Evolutionary conservation across 2,797 vertebrate species (phyloP).

Genomic region (Cynodonichthys magdalenae): DNA sequence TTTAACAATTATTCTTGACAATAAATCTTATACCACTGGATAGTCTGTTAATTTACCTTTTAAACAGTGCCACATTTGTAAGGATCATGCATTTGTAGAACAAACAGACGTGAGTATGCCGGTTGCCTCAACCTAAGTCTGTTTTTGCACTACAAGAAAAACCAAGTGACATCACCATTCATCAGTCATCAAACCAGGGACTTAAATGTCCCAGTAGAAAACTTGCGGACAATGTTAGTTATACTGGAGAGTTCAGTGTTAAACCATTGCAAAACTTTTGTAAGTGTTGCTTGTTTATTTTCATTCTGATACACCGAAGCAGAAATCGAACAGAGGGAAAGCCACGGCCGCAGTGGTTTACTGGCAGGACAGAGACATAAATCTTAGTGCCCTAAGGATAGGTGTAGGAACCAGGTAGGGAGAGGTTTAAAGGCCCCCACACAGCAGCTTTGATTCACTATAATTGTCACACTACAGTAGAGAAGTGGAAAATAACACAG

Average conservation of each 20-base stretch:
- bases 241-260: conserved; percentile 25
- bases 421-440: conserved; percentile 59
- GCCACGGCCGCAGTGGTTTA: conserved; percentile 42
- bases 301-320: conserved; percentile 27
- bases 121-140: neutral
- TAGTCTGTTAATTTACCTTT: too few relatives aligned
- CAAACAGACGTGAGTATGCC: too few relatives aligned
- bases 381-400: conserved; percentile 73
- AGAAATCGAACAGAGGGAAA: conserved; percentile 26
- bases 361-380: conserved; percentile 71
- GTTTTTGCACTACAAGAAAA: neutral
- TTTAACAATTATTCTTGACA: too few relatives aligned
- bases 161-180: conserved; percentile 5
- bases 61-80: too few relatives aligned
- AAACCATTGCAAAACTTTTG: conserved; percentile 37
- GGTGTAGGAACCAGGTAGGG: conserved; percentile 55
- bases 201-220: conserved; percentile 24
- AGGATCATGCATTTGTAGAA: too few relatives aligned
- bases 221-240: conserved; percentile 34
- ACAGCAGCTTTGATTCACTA: conserved; percentile 63
- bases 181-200: conserved; percentile 21
- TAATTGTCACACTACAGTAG: conserved; percentile 70
- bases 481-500: conserved; percentile 51
- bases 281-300: conserved; percentile 19
- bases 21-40: too few relatives aligned